Evolutionary conservation across 1,140 invertebrate genomes (phyloP).

Genomic region (Drosophila dunni): DNA sequence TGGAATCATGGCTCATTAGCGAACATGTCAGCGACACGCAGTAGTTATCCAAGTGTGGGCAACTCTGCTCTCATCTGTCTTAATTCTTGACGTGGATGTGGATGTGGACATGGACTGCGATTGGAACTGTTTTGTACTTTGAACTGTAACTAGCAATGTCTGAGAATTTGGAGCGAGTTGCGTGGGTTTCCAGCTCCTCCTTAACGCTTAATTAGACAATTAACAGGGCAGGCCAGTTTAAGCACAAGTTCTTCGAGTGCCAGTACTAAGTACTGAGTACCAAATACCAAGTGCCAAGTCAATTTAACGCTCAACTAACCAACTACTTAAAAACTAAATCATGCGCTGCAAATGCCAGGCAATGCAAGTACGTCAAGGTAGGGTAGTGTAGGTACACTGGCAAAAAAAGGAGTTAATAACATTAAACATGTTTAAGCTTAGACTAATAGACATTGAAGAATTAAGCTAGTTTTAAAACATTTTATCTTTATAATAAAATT

Average conservation of each 20-base stretch:
- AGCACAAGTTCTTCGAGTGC: conserved; percentile 48
- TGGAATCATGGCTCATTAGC: conserved; percentile 56
- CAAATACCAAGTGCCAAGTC: conserved; percentile 44
- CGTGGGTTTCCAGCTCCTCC: conserved; percentile 49
- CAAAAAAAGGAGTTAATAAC: too few species aligned
- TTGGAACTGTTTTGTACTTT: conserved; percentile 2
- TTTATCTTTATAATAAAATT: too few species aligned
- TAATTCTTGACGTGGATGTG: background rate
- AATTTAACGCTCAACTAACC: conserved; percentile 75
- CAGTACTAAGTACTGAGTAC: too few species aligned
- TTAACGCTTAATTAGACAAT: conserved; percentile 75
- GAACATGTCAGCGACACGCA: conserved; percentile 50
- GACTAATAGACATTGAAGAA: too few species aligned
- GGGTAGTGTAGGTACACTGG: too few species aligned
- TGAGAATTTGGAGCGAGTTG: conserved; percentile 56
- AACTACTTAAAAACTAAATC: conserved; percentile 65
- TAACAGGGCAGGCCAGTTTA: conserved; percentile 58
- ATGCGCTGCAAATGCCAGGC: conserved; percentile 32
- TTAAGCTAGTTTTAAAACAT: too few species aligned
- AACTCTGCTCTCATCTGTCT: conserved; percentile 12
- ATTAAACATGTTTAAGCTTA: too few species aligned
- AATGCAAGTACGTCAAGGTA: background rate
- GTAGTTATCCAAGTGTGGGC: conserved; percentile 43
- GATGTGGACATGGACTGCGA: conserved; percentile 1
- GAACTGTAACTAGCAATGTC: conserved; percentile 20